Conservation (phyloP, 2,888 invertebrate genomes). For the Leptinotarsa peninsularis region DNA sequence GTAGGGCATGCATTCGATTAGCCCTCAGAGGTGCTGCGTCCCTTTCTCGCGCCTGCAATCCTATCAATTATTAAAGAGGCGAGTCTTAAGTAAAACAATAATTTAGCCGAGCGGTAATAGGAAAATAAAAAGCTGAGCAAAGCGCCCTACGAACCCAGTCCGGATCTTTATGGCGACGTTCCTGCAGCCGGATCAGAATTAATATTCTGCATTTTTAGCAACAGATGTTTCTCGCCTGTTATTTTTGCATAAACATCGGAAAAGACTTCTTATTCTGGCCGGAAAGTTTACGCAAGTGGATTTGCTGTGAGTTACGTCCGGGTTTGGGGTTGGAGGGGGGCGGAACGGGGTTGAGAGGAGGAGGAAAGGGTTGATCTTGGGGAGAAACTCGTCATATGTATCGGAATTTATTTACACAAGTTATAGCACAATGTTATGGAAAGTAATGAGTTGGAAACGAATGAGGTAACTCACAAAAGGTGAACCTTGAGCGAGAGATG, state of each 20-base stretch:
- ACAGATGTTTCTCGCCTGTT: slow-evolving; percentile 60
- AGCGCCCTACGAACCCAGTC: slow-evolving; percentile 48
- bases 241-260: slow-evolving; percentile 53
- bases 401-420: too few species aligned
- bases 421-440: too few species aligned
- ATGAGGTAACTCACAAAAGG: too few species aligned
- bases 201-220: slow-evolving; percentile 62
- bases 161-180: slow-evolving; percentile 43
- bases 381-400: too few species aligned
- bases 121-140: slow-evolving; percentile 62
- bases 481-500: too few species aligned
- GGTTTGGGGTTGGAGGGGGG: not conserved
- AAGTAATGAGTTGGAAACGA: too few species aligned
- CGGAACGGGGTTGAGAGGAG: not conserved
- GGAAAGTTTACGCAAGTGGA: slow-evolving; percentile 17
- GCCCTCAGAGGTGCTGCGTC: not conserved
- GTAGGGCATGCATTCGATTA: too few species aligned
- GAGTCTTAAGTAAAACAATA: slow-evolving; percentile 66
- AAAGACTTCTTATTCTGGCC: slow-evolving; percentile 28
- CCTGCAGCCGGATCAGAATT: slow-evolving; percentile 54
- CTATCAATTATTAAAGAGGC: slow-evolving; percentile 66
- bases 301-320: slow-evolving; percentile 8
- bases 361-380: not conserved
- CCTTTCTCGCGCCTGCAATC: slow-evolving; percentile 48
- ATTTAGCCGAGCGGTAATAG: slow-evolving; percentile 64